A percentile compares a stretch with the other conserved stretches of the same genome.
Conservation (phyloP, 2,888 invertebrate genomes). For the Encarsia formosa region DNA sequence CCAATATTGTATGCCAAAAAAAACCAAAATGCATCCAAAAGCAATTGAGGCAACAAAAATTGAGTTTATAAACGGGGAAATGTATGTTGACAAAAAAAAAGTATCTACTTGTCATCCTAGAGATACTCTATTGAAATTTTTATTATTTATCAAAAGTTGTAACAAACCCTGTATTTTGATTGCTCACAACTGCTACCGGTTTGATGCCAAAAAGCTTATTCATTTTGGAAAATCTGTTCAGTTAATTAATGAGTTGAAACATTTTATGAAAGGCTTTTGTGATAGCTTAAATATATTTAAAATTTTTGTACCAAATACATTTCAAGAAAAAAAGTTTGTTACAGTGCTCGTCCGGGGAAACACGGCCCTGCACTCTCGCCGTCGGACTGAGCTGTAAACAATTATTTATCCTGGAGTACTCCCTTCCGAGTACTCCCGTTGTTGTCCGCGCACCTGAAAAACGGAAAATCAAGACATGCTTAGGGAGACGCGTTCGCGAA, state of each 20-base stretch:
- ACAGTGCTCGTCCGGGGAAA: too few species aligned
- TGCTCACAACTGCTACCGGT: slow-evolving; percentile 5
- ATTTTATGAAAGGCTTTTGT: slow-evolving; percentile 11
- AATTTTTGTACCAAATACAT: not conserved
- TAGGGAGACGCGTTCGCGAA: too few species aligned
- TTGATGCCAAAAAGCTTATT: not conserved
- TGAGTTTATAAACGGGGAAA: not conserved
- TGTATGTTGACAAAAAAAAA: slow-evolving; percentile 2
- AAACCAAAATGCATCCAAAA: not conserved
- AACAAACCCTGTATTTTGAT: slow-evolving; percentile 4
- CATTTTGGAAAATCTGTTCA: not conserved
- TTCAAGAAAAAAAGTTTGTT: not conserved
- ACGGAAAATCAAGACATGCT: too few species aligned
- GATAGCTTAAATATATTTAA: slow-evolving; percentile 5
- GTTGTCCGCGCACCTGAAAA: too few species aligned
- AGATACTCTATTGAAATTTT: slow-evolving; percentile 5
- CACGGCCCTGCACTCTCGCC: too few species aligned
- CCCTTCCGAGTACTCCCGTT: too few species aligned
- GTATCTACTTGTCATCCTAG: slow-evolving; percentile 1
- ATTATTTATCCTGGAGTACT: too few species aligned
- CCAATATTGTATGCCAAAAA: slow-evolving; percentile 1
- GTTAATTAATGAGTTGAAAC: slow-evolving; percentile 1
- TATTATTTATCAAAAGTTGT: slow-evolving; percentile 6
- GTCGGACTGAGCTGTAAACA: too few species aligned
- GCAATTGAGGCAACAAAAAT: slow-evolving; percentile 2